A percentile compares a stretch with the other conserved stretches of the same genome.
Evolutionary conservation across 2,888 invertebrate genomes (phyloP).

Genomic region (Lasius fuliginosus): DNA sequence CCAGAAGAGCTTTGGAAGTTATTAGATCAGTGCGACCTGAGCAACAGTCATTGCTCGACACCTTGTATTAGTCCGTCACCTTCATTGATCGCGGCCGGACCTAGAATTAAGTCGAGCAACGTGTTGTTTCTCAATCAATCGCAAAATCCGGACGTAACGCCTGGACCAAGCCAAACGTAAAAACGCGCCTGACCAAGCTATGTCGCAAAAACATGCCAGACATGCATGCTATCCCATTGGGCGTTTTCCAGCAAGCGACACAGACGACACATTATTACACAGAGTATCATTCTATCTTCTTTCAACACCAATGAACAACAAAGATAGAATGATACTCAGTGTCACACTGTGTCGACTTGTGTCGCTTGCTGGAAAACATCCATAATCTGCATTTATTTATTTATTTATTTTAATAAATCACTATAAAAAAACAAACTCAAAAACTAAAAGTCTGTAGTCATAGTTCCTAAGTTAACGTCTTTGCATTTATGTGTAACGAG

Average conservation of each 20-base stretch:
- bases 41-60: conserved; percentile 92
- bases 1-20: conserved; percentile 96
- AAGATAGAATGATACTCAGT: no score
- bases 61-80: conserved; percentile 94
- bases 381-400: conserved; percentile 64
- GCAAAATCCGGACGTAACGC: conserved; percentile 79
- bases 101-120: conserved; percentile 88
- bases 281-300: no score
- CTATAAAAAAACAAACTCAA: conserved; percentile 28
- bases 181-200: not conserved
- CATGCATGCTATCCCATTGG: conserved; percentile 3
- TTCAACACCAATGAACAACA: no score
- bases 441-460: conserved; percentile 55
- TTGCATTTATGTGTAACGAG: conserved; percentile 37
- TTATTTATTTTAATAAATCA: conserved; percentile 53
- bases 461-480: conserved; percentile 68
- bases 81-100: conserved; percentile 86
- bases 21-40: conserved; percentile 97
- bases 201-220: conserved; percentile 10
- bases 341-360: no score
- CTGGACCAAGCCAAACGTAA: conserved; percentile 78
- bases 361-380: no score
- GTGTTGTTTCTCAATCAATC: conserved; percentile 89
- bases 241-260: no score
- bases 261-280: no score